Evolutionary conservation across 2,888 invertebrate genomes (phyloP), one percentile per base, ranked within the genome.

Genomic region (Ypsolopha scabrella): DNA sequence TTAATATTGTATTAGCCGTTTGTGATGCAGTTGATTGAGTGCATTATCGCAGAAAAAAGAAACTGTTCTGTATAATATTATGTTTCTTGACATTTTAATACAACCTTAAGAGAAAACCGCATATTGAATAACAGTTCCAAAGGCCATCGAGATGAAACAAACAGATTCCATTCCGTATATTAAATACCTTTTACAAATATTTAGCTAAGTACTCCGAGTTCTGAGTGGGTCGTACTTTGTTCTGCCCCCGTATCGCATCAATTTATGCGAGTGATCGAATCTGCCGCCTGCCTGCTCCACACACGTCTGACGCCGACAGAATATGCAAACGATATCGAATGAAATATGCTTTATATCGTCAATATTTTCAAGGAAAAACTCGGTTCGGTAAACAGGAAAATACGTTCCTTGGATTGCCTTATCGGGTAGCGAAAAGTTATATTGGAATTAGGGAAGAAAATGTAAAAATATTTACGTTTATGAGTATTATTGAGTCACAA

Each of bases 181-280:
- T 39, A 2, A 38, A 8, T 11, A 11, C 6, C 9, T 10, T 9
- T 39, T 39, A 39, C 24, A 24, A 24, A 24, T 24, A 24, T 24
- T 24, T 24, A 4, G 24, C 4, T 24, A 24, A 24, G 24, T 24
- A 24, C 24, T 24, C 24, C 24, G 9, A 24, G 37, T 34, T 34
- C n/a, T 6, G n/a, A 33, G 46, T 33, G 34, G 46, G n/a, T 34
- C 46, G 46, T 46, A 80, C 82, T 82, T 83, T 82, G 81, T 83
- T 78, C 77, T 39, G 10, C 10, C 39, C 62, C 71, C 79, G 76
- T 80, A 81, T 80, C 80, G 77, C 75, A 80, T 83, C 80, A 80
- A 83, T 83, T 82, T 80, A 80, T 81, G 77, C 80, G 80, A 72
- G 82, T 80, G 79, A 81, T 82, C 78, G 77, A 80, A 77, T 76